These are phyloP conservation scores for Ascidia mentula DNA, from an alignment of 23 tunicate species.

Conservation along the genomic window DNA sequence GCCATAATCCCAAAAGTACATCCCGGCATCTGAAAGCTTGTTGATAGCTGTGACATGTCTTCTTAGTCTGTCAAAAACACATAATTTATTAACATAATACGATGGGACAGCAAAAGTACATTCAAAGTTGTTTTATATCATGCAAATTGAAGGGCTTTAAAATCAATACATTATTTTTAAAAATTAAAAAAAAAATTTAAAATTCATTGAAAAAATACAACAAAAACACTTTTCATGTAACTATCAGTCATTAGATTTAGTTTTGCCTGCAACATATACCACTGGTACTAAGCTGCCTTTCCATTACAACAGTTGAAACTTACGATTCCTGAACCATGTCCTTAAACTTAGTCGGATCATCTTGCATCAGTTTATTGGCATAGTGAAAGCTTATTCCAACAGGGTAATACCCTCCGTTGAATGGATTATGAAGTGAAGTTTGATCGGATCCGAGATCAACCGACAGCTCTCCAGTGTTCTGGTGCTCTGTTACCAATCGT, in stretches of 20 bases:
- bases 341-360: slow-evolving; percentile 50
- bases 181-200: too few species aligned
- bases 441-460: slow-evolving; percentile 98
- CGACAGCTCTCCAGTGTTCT: slow-evolving; percentile 59
- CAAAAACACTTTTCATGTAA: too few species aligned
- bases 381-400: slow-evolving; percentile 50
- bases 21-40: slow-evolving; percentile 69
- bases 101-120: too few species aligned
- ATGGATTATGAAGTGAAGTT: slow-evolving; percentile 89
- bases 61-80: slow-evolving; percentile 38
- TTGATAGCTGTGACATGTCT: slow-evolving; percentile 87
- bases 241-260: too few species aligned
- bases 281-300: too few species aligned
- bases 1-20: slow-evolving; percentile 98
- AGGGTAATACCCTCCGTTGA: slow-evolving; percentile 96
- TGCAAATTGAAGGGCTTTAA: too few species aligned
- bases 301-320: slow-evolving; percentile 20
- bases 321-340: slow-evolving; percentile 66
- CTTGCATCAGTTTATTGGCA: slow-evolving; percentile 48
- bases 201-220: too few species aligned
- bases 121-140: too few species aligned
- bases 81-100: too few species aligned
- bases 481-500: slow-evolving; percentile 53
- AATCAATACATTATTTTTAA: too few species aligned
- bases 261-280: too few species aligned